These are phyloP conservation scores for Yponomeuta malinellus DNA, from an alignment of 2,888 invertebrate genomes.

Conservation along the genomic window DNA sequence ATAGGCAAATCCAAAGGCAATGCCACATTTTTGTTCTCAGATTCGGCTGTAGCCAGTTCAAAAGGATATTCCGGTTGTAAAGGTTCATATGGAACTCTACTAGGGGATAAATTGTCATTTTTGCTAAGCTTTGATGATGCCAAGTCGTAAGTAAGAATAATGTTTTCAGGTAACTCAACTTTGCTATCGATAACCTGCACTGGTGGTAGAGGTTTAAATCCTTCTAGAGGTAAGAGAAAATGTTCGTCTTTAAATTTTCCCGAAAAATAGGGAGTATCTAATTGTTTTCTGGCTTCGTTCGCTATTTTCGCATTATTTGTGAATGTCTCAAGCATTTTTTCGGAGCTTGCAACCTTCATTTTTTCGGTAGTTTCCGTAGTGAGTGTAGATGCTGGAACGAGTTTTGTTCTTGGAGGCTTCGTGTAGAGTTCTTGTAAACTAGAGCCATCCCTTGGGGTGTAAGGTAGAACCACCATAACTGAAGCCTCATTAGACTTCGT, in stretches of 20 bases:
- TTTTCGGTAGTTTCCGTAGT: constrained; percentile 36
- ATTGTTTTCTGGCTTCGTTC: constrained; percentile 35
- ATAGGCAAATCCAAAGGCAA: constrained; percentile 58
- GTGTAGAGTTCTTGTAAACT: constrained; percentile 80
- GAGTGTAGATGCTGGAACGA: constrained; percentile 55
- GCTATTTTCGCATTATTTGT: constrained; percentile 37
- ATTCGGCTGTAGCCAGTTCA: constrained; percentile 60
- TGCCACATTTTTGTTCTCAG: constrained; percentile 46
- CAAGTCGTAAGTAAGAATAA: constrained; percentile 58
- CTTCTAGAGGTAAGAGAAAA: constrained; percentile 60
- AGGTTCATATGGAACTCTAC: constrained; percentile 57
- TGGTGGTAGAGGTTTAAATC: constrained; percentile 64
- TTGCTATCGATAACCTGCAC: constrained; percentile 54
- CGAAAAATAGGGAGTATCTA: constrained; percentile 56
- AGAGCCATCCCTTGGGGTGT: constrained; percentile 73
- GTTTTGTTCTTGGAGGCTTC: constrained; percentile 78
- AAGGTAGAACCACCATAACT: constrained; percentile 80
- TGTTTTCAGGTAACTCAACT: constrained; percentile 62
- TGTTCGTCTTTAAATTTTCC: constrained; percentile 55
- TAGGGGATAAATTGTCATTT: constrained; percentile 34
- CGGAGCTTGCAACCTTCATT: constrained; percentile 29
- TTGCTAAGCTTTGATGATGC: constrained; percentile 42
- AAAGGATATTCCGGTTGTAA: constrained; percentile 52
- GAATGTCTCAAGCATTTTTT: constrained; percentile 36
- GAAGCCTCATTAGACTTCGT: constrained; percentile 53